phyloP scores from a whole-genome alignment of 2,797 vertebrate species.

The Tokudaia muenninki region DNA sequence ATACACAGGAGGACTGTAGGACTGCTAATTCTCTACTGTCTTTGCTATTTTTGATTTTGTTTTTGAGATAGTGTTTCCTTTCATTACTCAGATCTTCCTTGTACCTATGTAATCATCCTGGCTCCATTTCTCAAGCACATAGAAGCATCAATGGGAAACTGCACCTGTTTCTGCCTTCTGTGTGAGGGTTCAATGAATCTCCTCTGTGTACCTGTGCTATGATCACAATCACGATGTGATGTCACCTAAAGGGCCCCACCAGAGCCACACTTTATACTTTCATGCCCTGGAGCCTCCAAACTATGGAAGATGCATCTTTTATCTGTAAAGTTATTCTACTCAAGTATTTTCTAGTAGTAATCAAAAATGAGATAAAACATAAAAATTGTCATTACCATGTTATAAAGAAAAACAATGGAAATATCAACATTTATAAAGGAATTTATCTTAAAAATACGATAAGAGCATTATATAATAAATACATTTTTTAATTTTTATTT shows the following conservation, averaged over 20 bases:
- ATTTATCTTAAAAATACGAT: background rate
- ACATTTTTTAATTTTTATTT: background rate
- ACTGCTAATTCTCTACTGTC: background rate
- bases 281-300: background rate
- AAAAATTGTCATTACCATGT: background rate
- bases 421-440: background rate
- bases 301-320: too few species aligned
- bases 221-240: background rate
- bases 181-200: background rate
- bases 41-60: background rate
- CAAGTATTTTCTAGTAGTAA: background rate
- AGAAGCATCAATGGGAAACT: background rate
- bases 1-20: background rate
- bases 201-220: background rate
- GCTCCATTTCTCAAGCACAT: background rate
- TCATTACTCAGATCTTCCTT: background rate
- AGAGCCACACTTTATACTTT: background rate
- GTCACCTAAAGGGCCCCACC: background rate
- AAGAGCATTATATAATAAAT: background rate
- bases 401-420: slow-evolving; percentile 43
- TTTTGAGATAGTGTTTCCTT: background rate
- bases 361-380: background rate
- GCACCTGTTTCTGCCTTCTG: background rate
- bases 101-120: background rate
- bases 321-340: background rate